Evolutionary conservation across 2,888 invertebrate genomes (phyloP).

Genomic region (Galeruca laticollis): DNA sequence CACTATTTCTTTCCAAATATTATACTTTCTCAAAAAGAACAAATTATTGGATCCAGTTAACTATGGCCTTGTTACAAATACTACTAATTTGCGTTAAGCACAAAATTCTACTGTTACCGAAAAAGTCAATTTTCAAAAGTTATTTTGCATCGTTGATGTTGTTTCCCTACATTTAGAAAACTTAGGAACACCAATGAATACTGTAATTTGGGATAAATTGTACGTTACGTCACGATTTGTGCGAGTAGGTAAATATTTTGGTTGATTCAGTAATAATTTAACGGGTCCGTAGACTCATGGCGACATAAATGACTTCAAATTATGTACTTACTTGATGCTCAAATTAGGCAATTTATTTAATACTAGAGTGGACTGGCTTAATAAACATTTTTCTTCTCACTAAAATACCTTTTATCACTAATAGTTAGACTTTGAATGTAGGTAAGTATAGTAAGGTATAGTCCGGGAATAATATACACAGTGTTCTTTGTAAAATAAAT

Average conservation of each 20-base stretch:
- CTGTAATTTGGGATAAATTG: slow-evolving; percentile 17
- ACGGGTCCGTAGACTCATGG: background rate
- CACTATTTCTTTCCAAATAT: too few species aligned
- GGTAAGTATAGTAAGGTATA: too few species aligned
- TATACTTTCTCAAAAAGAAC: too few species aligned
- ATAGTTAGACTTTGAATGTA: background rate
- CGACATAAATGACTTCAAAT: slow-evolving; percentile 2
- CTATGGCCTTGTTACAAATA: too few species aligned
- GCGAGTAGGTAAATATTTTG: slow-evolving; percentile 15
- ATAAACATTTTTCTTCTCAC: background rate
- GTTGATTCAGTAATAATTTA: slow-evolving; percentile 22
- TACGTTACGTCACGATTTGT: slow-evolving; percentile 20
- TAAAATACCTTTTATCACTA: background rate
- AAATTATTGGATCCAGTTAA: too few species aligned
- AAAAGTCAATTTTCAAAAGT: too few species aligned
- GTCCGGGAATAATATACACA: too few species aligned
- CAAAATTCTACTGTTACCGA: too few species aligned
- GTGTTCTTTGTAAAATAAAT: too few species aligned
- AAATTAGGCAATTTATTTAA: slow-evolving; percentile 4
- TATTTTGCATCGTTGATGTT: too few species aligned
- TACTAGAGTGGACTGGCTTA: background rate
- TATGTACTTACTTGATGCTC: slow-evolving; percentile 12
- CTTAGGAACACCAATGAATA: background rate
- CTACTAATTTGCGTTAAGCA: too few species aligned
- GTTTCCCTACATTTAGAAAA: background rate